Evolutionary conservation across 1,140 invertebrate genomes (phyloP).

Genomic region (Achroia grisella): DNA sequence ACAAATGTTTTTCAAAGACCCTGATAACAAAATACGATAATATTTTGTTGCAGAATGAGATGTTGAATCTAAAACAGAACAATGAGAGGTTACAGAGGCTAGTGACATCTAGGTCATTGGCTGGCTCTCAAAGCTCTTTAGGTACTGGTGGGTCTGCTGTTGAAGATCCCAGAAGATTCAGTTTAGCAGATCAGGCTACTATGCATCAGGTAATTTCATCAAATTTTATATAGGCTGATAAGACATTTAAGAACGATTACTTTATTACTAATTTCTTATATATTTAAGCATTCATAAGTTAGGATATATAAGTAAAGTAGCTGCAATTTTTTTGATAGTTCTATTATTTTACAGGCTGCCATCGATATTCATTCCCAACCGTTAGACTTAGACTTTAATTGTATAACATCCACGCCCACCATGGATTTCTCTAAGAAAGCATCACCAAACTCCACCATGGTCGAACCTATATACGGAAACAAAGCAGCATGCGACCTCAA

Average conservation of each 20-base stretch:
- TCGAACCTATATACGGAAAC: slow-evolving; percentile 63
- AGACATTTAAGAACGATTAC: no score
- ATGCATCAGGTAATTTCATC: slow-evolving; percentile 54
- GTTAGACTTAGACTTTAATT: slow-evolving; percentile 67
- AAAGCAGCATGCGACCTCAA: slow-evolving; percentile 59
- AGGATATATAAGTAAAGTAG: no score
- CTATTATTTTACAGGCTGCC: slow-evolving; percentile 35
- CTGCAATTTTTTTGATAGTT: no score
- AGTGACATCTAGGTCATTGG: slow-evolving; percentile 86
- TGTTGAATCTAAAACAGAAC: slow-evolving; percentile 96
- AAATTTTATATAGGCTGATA: neutral
- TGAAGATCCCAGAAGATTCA: slow-evolving; percentile 64
- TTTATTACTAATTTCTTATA: no score
- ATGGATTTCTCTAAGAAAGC: slow-evolving; percentile 58
- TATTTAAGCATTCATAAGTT: no score
- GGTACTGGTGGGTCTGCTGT: slow-evolving; percentile 65
- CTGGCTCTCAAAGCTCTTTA: slow-evolving; percentile 86
- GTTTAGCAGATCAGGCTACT: slow-evolving; percentile 61
- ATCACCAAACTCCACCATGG: slow-evolving; percentile 60
- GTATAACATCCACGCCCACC: slow-evolving; percentile 61
- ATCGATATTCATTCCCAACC: slow-evolving; percentile 66
- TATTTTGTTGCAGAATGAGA: slow-evolving; percentile 85
- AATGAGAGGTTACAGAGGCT: slow-evolving; percentile 94
- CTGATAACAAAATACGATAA: no score
- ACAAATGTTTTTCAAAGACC: no score